A percentile compares a stretch with the other conserved stretches of the same genome.
Evolutionary conservation across 2,113 vertebrate species (phyloP).

Genomic region (Pleuronectes platessa): DNA sequence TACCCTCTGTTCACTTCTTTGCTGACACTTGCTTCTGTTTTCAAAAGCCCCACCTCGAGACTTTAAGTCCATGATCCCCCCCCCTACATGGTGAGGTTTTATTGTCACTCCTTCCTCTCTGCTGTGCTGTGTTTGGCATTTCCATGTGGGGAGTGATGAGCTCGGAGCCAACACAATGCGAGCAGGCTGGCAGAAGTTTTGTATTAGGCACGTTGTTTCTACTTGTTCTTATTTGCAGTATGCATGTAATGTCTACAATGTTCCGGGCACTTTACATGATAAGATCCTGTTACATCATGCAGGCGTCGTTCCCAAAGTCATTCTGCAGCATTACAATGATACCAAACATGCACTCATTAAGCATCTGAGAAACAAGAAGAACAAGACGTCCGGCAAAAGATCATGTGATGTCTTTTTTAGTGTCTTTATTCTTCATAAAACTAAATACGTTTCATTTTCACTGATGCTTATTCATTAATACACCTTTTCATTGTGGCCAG

Average conservation of each 20-base stretch:
- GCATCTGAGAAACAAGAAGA: background rate
- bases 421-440: background rate
- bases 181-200: background rate
- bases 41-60: background rate
- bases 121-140: constrained; percentile 3
- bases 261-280: background rate
- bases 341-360: background rate
- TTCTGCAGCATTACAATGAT: background rate
- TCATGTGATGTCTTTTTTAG: background rate
- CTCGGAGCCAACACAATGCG: background rate
- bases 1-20: background rate
- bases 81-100: constrained; percentile 17
- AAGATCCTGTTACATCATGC: background rate
- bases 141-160: constrained; percentile 11
- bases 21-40: background rate
- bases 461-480: background rate
- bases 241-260: background rate
- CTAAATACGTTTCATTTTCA: background rate
- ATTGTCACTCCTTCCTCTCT: background rate
- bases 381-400: background rate
- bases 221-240: background rate
- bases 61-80: background rate
- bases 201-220: background rate
- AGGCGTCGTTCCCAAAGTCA: background rate
- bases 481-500: background rate